Percentiles rank a stretch among this genome's conserved stretches.
These are phyloP conservation scores for Rhynchonycteris naso DNA, from an alignment of 2,797 vertebrate species.

Conservation along the genomic window DNA sequence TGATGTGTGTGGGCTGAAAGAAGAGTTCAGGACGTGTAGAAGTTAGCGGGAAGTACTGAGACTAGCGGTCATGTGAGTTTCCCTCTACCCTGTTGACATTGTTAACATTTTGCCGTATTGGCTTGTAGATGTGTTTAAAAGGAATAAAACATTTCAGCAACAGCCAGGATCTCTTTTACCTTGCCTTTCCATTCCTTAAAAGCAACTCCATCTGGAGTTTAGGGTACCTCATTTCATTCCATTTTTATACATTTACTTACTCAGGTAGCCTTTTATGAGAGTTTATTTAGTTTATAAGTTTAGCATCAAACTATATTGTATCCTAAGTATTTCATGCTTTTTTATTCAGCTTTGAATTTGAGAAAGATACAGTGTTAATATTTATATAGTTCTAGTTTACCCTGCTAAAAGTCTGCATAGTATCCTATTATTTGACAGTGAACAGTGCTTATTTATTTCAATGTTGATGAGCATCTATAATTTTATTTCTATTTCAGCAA, in stretches of 20 bases:
- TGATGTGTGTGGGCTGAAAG: neutral
- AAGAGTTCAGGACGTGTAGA: neutral
- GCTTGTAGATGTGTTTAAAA: neutral
- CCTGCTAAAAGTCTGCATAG: neutral
- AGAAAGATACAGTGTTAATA: neutral
- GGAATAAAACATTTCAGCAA: neutral
- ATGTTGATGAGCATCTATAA: neutral
- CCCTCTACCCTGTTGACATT: neutral
- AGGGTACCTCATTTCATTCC: neutral
- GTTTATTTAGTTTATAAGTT: constrained; percentile 10
- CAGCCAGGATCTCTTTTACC: neutral
- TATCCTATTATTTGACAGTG: neutral
- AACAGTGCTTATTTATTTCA: neutral
- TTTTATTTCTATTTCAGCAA: neutral
- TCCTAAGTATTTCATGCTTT: neutral
- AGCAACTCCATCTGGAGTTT: neutral
- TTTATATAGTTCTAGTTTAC: neutral
- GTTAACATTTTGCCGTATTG: neutral
- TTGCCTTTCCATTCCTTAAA: neutral
- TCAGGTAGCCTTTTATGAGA: neutral
- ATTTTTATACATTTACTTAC: neutral
- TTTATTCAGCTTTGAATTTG: neutral
- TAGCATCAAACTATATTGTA: neutral
- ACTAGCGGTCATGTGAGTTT: neutral
- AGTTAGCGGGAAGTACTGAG: neutral